A percentile compares a stretch with the other conserved stretches of the same genome.
phyloP scores from a whole-genome alignment of 2,113 vertebrate genomes.

The Lasiurus borealis region DNA sequence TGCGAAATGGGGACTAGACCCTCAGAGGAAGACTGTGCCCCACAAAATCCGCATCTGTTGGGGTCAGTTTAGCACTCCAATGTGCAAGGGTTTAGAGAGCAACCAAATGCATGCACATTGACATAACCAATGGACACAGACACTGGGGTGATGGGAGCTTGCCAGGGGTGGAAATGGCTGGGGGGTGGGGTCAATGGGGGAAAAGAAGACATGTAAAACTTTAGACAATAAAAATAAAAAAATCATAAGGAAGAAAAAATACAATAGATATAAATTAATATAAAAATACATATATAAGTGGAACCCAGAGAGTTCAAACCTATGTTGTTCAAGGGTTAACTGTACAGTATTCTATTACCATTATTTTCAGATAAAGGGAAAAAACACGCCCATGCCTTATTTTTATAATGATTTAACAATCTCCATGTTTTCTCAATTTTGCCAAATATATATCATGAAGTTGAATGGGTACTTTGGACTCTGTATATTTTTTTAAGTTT shows the following conservation, averaged over 20 bases:
- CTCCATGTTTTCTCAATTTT: background rate
- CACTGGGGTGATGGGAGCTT: no score
- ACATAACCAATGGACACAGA: no score
- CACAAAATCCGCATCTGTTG: no score
- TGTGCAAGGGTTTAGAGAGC: no score
- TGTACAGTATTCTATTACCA: background rate
- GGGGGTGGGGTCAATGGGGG: no score
- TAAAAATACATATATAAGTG: background rate
- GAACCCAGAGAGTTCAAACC: background rate
- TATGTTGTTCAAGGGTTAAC: background rate
- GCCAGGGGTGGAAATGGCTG: no score
- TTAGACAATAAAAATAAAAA: no score
- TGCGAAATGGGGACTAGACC: no score
- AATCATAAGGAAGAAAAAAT: background rate
- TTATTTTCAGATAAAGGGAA: background rate
- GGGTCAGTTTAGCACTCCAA: no score
- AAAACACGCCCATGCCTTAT: background rate
- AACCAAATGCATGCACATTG: no score
- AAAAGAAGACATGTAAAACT: no score
- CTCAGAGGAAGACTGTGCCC: no score
- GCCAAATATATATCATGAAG: background rate
- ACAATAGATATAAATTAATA: background rate
- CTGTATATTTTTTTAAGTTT: background rate
- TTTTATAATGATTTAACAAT: constrained; percentile 20
- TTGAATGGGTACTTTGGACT: background rate